These are phyloP conservation scores for Abrostola triplasia DNA, from an alignment of 2,888 invertebrate genomes.

Conservation along the genomic window DNA sequence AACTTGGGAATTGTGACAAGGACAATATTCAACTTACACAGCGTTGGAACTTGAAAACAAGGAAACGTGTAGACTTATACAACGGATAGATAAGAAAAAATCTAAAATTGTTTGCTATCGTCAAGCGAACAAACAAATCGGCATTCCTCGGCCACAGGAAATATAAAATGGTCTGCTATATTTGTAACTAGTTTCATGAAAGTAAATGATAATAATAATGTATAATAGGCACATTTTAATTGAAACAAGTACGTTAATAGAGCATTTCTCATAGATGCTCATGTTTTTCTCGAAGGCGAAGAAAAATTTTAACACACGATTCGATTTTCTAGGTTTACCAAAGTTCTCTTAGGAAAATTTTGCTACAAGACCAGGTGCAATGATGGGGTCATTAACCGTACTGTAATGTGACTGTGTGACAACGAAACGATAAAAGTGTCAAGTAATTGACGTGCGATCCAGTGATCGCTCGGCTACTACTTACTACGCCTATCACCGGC, in stretches of 20 bases:
- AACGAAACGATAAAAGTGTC: constrained; percentile 52
- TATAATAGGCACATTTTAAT: not conserved
- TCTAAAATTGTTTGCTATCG: constrained; percentile 51
- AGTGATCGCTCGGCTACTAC: constrained; percentile 23
- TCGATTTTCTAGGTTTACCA: constrained; percentile 34
- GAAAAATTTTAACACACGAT: constrained; percentile 22
- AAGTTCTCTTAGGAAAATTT: constrained; percentile 51
- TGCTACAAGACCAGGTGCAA: constrained; percentile 65
- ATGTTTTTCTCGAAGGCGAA: not conserved
- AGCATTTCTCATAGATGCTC: no score
- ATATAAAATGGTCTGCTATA: constrained; percentile 65
- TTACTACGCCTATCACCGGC: constrained; percentile 69
- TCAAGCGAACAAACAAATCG: constrained; percentile 53
- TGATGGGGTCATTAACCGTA: constrained; percentile 71
- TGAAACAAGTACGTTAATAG: not conserved
- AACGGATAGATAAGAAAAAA: constrained; percentile 42
- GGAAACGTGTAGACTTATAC: constrained; percentile 26
- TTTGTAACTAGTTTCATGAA: constrained; percentile 67
- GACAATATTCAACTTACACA: constrained; percentile 6
- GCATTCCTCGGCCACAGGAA: constrained; percentile 59
- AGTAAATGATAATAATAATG: constrained; percentile 45
- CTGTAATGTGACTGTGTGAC: constrained; percentile 47
- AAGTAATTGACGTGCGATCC: constrained; percentile 16
- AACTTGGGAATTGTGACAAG: not conserved
- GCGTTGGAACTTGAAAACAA: constrained; percentile 47